A percentile compares a stretch with the other conserved stretches of the same genome.
phyloP scores from a whole-genome alignment of 2,888 invertebrate species.

The Heteromurus nitidus region DNA sequence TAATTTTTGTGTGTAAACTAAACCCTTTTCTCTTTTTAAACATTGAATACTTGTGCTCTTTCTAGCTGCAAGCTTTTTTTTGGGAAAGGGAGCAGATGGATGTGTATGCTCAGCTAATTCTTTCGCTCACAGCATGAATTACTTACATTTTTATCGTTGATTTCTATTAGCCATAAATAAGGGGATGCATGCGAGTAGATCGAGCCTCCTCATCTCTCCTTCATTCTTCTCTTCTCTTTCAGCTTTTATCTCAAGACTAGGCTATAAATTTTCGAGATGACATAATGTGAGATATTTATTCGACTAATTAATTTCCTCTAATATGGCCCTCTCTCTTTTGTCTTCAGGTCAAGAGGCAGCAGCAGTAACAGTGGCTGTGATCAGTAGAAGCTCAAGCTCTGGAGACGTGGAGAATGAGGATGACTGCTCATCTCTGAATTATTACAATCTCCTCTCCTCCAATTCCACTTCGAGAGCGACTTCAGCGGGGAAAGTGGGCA shows the following conservation, averaged over 20 bases:
- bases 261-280: constrained; percentile 26
- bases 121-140: constrained; percentile 19
- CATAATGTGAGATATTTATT: constrained; percentile 47
- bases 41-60: no score
- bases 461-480: background rate
- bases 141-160: constrained; percentile 31
- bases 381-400: constrained; percentile 1
- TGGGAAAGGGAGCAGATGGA: no score
- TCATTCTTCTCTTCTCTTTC: no score
- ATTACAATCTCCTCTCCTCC: constrained; percentile 8
- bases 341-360: constrained; percentile 31
- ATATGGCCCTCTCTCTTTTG: constrained; percentile 15
- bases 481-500: constrained; percentile 20
- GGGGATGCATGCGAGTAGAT: background rate
- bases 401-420: background rate
- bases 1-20: no score
- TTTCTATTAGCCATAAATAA: constrained; percentile 24
- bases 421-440: constrained; percentile 8
- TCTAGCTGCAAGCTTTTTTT: no score
- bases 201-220: background rate
- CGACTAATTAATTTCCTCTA: constrained; percentile 40
- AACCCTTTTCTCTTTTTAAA: no score
- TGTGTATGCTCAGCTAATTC: background rate
- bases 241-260: background rate
- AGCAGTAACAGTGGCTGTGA: constrained; percentile 31